Percentiles rank a stretch among this genome's conserved stretches.
Conservation (phyloP, 2,797 vertebrate species). For the Sparidentex hasta region DNA sequence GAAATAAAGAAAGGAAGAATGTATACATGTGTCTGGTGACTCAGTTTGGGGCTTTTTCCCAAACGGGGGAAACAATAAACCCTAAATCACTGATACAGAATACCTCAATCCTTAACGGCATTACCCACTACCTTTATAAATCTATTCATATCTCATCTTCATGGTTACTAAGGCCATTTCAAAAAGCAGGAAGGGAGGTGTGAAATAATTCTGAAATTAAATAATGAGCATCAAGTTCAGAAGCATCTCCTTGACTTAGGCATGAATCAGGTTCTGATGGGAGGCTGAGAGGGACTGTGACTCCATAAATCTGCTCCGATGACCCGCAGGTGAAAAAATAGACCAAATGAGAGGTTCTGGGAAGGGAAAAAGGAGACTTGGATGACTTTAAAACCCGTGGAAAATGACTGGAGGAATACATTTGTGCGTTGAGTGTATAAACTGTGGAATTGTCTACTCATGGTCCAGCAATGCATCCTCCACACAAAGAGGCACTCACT, state of each 20-base stretch:
- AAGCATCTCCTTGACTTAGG: conserved; percentile 35
- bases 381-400: conserved; percentile 59
- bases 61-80: conserved; percentile 23
- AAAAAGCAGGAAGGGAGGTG: conserved; percentile 31
- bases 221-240: conserved; percentile 27
- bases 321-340: conserved; percentile 81
- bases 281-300: conserved; percentile 7
- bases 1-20: conserved; percentile 29
- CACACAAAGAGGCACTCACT: conserved; percentile 10
- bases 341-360: conserved; percentile 57
- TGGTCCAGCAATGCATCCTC: conserved; percentile 40
- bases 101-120: neutral
- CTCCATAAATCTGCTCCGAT: conserved; percentile 72
- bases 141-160: conserved; percentile 9
- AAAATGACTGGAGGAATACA: conserved; percentile 58
- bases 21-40: conserved; percentile 18
- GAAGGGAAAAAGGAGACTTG: conserved; percentile 52
- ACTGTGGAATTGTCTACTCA: conserved; percentile 54
- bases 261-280: conserved; percentile 42
- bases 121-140: conserved; percentile 25
- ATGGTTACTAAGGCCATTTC: conserved; percentile 38
- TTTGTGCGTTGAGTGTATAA: conserved; percentile 45
- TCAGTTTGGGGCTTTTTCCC: conserved; percentile 11
- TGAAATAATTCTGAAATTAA: conserved; percentile 26
- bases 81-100: conserved; percentile 11